These are phyloP conservation scores for Drosophila tani DNA, from an alignment of 1,140 invertebrate genomes.

Conservation along the genomic window DNA sequence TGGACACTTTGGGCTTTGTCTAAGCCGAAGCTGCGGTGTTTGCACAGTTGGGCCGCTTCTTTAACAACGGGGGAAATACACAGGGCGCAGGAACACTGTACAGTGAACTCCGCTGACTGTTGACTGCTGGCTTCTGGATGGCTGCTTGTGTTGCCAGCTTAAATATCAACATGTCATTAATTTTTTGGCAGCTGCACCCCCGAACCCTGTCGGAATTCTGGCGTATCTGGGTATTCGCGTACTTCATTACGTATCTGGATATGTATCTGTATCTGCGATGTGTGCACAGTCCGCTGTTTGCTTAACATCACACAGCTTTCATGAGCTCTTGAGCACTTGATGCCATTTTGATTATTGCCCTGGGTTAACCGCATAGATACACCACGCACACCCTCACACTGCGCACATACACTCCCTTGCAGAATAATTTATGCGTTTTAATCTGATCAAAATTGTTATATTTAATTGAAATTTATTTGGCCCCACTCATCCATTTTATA, in stretches of 20 bases:
- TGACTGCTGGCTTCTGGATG: conserved; percentile 44
- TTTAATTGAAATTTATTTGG: neutral
- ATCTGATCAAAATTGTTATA: conserved; percentile 7
- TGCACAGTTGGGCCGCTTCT: conserved; percentile 67
- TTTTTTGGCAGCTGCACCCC: conserved; percentile 46
- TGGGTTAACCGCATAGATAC: conserved; percentile 29
- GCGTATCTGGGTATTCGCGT: conserved; percentile 1
- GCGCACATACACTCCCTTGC: neutral
- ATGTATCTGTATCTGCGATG: conserved; percentile 26
- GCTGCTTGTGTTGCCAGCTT: conserved; percentile 61
- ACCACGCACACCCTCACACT: conserved; percentile 9
- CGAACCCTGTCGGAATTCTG: conserved; percentile 7
- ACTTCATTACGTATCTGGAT: conserved; percentile 24
- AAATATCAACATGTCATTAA: conserved; percentile 73
- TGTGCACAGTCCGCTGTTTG: conserved; percentile 42
- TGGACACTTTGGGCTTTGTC: conserved; percentile 56
- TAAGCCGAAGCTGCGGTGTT: conserved; percentile 58
- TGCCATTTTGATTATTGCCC: conserved; percentile 47
- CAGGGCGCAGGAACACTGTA: conserved; percentile 14
- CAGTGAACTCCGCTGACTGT: conserved; percentile 46
- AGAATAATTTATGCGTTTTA: conserved; percentile 19
- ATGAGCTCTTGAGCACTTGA: conserved; percentile 39
- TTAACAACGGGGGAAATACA: conserved; percentile 20
- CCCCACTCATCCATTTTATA: neutral
- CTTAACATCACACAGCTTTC: conserved; percentile 35